These are phyloP conservation scores for Loriculus beryllinus DNA, from an alignment of 2,797 vertebrate genomes.

Conservation along the genomic window DNA sequence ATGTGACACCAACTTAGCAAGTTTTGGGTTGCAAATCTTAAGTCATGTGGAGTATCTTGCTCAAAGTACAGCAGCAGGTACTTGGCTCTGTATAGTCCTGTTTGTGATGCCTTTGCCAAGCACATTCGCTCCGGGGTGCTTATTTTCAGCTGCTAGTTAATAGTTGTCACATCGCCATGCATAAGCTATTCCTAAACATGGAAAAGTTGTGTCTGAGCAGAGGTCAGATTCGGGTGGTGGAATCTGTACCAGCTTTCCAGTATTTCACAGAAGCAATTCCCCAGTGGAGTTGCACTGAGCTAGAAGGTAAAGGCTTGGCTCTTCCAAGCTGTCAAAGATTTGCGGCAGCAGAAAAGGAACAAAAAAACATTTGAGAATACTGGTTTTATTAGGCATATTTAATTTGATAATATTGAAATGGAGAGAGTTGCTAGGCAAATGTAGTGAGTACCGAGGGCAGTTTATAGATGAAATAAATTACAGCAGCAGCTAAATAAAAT, in stretches of 20 bases:
- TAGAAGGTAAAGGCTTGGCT: background rate
- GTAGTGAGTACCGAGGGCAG: background rate
- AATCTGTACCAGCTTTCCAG: background rate
- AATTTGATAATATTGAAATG: constrained; percentile 9
- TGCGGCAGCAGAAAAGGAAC: background rate
- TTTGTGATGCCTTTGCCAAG: background rate
- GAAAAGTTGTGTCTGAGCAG: background rate
- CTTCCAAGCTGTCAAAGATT: background rate
- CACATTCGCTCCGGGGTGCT: background rate
- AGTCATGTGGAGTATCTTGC: background rate
- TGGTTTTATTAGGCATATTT: background rate
- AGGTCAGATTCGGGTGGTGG: background rate
- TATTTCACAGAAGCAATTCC: background rate
- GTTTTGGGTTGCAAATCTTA: background rate
- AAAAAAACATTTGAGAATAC: background rate
- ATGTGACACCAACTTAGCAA: background rate
- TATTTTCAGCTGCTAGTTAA: background rate
- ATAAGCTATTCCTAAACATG: background rate
- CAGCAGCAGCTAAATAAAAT: constrained; percentile 10
- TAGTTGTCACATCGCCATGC: background rate
- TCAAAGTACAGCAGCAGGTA: background rate
- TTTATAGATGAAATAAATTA: constrained; percentile 11
- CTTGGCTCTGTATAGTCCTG: background rate
- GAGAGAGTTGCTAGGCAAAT: constrained; percentile 1
- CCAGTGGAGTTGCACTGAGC: background rate